Conservation (phyloP, 2,797 vertebrate genomes). For the Pseudochirops corinnae region DNA sequence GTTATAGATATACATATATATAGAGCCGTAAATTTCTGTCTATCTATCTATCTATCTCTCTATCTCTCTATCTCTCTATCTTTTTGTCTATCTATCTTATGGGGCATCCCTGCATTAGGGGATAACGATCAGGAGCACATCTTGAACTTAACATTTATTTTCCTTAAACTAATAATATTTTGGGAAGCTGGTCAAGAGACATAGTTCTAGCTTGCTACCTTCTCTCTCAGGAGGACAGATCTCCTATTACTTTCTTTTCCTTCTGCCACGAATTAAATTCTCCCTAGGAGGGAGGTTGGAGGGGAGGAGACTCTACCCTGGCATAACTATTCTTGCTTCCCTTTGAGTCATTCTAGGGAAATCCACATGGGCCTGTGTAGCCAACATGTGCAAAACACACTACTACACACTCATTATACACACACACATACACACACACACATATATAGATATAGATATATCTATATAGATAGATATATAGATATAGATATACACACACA, state of each 20-base stretch:
- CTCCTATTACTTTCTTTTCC: background rate
- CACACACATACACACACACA: too few species aligned
- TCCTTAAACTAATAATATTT: background rate
- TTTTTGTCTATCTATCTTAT: too few species aligned
- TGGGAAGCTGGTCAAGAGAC: background rate
- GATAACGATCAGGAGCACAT: background rate
- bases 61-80: too few species aligned
- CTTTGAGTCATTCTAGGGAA: background rate
- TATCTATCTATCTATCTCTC: too few species aligned
- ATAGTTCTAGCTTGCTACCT: background rate
- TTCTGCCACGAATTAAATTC: background rate
- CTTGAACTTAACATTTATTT: background rate
- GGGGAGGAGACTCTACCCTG: background rate
- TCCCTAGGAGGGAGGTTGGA: background rate
- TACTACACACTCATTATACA: background rate
- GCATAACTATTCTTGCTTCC: background rate
- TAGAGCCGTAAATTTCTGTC: too few species aligned
- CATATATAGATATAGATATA: too few species aligned
- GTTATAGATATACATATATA: background rate
- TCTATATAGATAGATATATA: too few species aligned
- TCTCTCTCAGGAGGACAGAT: background rate
- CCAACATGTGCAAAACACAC: background rate
- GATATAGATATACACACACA: background rate
- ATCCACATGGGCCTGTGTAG: background rate
- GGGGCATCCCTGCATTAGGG: background rate